These are phyloP conservation scores for Gnatocerus cornutus DNA, from an alignment of 2,888 invertebrate genomes.

Conservation along the genomic window DNA sequence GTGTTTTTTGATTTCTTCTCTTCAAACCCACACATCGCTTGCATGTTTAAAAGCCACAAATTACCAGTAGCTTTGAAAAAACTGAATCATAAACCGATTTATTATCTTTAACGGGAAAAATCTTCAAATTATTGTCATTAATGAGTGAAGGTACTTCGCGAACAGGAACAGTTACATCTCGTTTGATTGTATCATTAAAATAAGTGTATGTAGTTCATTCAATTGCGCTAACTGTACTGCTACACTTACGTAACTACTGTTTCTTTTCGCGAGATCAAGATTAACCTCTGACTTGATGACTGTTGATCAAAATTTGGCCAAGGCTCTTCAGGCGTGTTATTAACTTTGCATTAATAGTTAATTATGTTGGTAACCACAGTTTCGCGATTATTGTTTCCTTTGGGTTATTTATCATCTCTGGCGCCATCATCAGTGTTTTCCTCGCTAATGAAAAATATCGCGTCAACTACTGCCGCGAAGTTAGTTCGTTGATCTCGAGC, in stretches of 20 bases:
- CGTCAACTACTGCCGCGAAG: constrained; percentile 57
- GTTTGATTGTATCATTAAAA: constrained; percentile 51
- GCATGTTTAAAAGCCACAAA: constrained; percentile 44
- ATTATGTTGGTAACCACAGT: not conserved
- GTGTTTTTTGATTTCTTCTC: constrained; percentile 37
- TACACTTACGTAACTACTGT: constrained; percentile 9
- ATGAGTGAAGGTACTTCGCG: constrained; percentile 27
- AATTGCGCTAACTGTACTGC: constrained; percentile 46
- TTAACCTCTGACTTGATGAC: constrained; percentile 37
- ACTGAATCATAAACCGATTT: constrained; percentile 15
- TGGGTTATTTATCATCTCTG: constrained; percentile 1
- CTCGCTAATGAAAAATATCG: constrained; percentile 56
- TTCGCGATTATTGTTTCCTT: constrained; percentile 3
- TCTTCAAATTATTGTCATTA: constrained; percentile 28
- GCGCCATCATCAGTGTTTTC: constrained; percentile 23
- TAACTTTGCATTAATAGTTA: constrained; percentile 29
- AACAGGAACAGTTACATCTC: constrained; percentile 35
- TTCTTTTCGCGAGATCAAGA: not conserved
- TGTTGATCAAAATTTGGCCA: constrained; percentile 48
- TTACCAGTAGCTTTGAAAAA: constrained; percentile 28
- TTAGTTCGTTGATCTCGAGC: constrained; percentile 64
- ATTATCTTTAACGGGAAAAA: constrained; percentile 26
- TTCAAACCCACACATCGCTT: not conserved
- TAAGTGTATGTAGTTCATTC: constrained; percentile 43
- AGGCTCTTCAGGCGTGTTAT: constrained; percentile 27